Base-by-base conservation (phyloP, 2,888 invertebrate genomes). In the Morpho deidamia region DNA sequence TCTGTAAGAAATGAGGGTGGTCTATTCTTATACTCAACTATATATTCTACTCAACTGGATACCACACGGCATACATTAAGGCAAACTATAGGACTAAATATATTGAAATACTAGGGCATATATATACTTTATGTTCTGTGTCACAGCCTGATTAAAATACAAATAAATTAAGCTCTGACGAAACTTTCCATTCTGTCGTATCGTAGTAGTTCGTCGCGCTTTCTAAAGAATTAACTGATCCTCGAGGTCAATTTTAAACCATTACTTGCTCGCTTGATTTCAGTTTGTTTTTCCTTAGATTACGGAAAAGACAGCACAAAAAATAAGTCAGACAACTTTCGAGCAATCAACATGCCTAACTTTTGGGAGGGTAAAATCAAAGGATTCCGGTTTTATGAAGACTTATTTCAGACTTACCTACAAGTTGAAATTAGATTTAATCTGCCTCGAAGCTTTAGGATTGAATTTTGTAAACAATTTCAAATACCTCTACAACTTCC, bases 391-490 rank as follows among this genome's bases (percentile, higher is more conserved):
- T 89, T 87, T 87, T 88, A 88, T 87, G 86, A 87, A 88, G 88
- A 88, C 87, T 89, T 88, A 88, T 89, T 88, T 87, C 81, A 85
- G 88, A 86, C 87, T 89, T 89, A 87, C 87, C 88, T 86, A 83
- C 76, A 82, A 88, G 85, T 89, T 88, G 83, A 87, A 88, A 89
- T 89, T 89, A 88, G 88, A 89, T 89, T 89, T 88, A 88, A 88
- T 88, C 89, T 68, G 87, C 80, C 85, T 81, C 84, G 83, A 78
- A 86, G 88, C 84, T 87, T 85, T 83, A 83, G 86, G 88, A 88
- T 88, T 89, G 88, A 88, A 88, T 88, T 89, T 87, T 87, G 87
- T 88, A 86, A 88, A 89, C 88, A 89, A 89, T 88, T 89, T 89
- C 81, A 76, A 81, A 84, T 89, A 88, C 86, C 86, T 87, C 83